Conservation (phyloP, 2,797 vertebrate genomes). For the Hozukius guyotensis region DNA sequence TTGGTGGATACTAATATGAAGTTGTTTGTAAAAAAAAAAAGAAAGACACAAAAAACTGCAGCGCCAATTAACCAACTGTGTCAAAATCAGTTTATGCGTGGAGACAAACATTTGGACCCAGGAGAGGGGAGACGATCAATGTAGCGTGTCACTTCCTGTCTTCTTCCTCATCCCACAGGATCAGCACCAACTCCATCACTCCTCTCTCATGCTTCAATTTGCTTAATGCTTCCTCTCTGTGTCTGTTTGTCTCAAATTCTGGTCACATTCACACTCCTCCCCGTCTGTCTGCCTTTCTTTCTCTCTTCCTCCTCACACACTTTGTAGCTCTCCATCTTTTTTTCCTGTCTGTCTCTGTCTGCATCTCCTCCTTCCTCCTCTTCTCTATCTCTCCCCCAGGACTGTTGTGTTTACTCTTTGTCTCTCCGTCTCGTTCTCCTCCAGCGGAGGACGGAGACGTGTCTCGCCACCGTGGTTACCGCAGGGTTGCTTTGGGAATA, state of each 20-base stretch:
- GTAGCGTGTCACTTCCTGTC: constrained; percentile 51
- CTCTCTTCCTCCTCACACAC: not conserved
- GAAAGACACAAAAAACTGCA: not conserved
- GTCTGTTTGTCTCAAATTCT: constrained; percentile 1
- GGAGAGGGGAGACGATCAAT: constrained; percentile 32
- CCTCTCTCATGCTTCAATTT: constrained; percentile 22
- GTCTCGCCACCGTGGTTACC: constrained; percentile 51
- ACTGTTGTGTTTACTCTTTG: constrained; percentile 58
- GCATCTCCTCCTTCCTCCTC: constrained; percentile 4
- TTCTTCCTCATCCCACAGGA: constrained; percentile 52
- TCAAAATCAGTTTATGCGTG: constrained; percentile 35
- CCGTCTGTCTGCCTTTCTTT: not conserved
- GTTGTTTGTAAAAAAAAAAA: constrained; percentile 22
- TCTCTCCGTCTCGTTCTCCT: constrained; percentile 66
- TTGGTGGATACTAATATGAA: constrained; percentile 18
- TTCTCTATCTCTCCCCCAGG: constrained; percentile 40
- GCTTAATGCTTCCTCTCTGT: not conserved
- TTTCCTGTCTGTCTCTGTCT: not conserved
- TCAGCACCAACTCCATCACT: constrained; percentile 23
- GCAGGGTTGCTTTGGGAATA: constrained; percentile 60
- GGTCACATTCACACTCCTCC: constrained; percentile 1
- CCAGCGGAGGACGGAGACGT: constrained; percentile 61
- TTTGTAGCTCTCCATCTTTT: not conserved
- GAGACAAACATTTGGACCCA: constrained; percentile 37
- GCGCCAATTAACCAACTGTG: constrained; percentile 54